phyloP scores from a whole-genome alignment of 2,113 vertebrate genomes.

The Centropus bengalensis region DNA sequence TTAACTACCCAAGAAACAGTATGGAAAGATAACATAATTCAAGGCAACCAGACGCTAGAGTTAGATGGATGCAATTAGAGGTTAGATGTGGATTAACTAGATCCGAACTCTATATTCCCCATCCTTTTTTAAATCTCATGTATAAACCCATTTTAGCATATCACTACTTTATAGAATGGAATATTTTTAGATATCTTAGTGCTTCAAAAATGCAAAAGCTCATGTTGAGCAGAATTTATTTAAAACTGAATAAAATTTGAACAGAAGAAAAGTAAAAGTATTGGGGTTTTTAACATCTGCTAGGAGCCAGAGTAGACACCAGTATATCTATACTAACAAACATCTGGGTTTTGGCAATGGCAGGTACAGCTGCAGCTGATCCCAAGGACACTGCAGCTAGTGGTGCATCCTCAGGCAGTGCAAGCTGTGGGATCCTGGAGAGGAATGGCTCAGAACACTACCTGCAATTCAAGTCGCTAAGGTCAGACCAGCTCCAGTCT shows the following conservation, averaged over 20 bases:
- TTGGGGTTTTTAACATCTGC: neutral
- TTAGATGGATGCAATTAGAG: neutral
- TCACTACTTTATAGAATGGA: neutral
- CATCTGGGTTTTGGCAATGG: neutral
- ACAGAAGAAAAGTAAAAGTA: neutral
- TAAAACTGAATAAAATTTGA: neutral
- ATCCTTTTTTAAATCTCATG: neutral
- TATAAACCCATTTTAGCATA: neutral
- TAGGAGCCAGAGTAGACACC: neutral
- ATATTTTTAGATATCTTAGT: neutral
- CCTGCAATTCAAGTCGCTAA: neutral
- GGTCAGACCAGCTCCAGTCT: neutral
- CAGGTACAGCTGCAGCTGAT: neutral
- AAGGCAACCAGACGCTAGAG: neutral
- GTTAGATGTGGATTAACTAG: neutral
- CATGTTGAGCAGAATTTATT: neutral
- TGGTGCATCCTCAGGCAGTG: neutral
- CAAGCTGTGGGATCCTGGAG: rapidly evolving
- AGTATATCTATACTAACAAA: neutral
- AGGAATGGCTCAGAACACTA: neutral
- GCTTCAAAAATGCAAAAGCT: neutral
- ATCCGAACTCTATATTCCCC: neutral
- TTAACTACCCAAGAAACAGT: neutral
- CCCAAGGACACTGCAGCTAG: neutral
- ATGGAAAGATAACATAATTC: neutral